Percentiles rank a stretch among this genome's conserved stretches.
These are phyloP conservation scores for Homarus gammarus DNA, from an alignment of 2,888 invertebrate species.

Conservation along the genomic window DNA sequence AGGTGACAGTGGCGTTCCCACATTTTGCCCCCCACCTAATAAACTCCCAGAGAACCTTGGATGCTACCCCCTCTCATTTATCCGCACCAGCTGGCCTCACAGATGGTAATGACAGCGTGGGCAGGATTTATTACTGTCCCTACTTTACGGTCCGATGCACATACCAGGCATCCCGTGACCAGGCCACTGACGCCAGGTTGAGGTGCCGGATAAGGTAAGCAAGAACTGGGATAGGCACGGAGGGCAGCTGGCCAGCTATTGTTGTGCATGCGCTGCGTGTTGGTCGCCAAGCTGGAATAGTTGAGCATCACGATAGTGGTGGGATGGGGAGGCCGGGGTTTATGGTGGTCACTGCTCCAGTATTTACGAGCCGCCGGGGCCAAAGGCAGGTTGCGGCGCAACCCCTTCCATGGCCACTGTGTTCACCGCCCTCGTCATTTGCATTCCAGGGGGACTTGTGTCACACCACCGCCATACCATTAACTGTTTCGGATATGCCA, in stretches of 20 bases:
- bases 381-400: too few species aligned
- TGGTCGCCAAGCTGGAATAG: background rate
- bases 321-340: background rate
- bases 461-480: too few species aligned
- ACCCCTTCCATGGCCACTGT: too few species aligned
- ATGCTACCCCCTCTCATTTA: background rate
- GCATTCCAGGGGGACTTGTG: too few species aligned
- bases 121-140: background rate
- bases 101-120: background rate
- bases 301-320: background rate
- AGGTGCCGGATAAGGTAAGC: too few species aligned
- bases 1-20: background rate
- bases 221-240: background rate
- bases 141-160: too few species aligned
- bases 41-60: background rate
- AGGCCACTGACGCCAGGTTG: too few species aligned
- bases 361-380: background rate
- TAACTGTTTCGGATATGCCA: too few species aligned
- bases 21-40: background rate
- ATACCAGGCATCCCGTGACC: too few species aligned
- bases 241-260: too few species aligned
- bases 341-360: background rate
- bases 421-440: too few species aligned
- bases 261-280: too few species aligned
- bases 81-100: background rate